Evolutionary conservation across 1,140 invertebrate genomes (phyloP).

Genomic region (Bombus waltoni): DNA sequence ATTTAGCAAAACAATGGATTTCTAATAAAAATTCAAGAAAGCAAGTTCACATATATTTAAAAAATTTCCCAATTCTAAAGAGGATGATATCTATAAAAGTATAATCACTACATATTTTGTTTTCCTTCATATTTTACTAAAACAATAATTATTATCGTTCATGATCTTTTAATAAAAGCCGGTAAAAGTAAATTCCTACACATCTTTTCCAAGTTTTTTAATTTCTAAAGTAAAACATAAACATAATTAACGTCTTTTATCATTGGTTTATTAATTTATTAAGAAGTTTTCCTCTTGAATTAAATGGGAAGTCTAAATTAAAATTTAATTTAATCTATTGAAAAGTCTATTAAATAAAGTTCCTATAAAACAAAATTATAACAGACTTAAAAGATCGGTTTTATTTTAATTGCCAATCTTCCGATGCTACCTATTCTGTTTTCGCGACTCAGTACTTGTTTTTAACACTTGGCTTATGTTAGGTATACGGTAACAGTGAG

Average conservation of each 20-base stretch:
- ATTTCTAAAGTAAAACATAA: neutral
- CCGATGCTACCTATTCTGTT: neutral
- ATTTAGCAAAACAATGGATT: neutral
- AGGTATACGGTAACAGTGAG: slow-evolving; percentile 89
- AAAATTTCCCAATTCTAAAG: too few relatives aligned
- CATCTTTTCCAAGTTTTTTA: too few relatives aligned
- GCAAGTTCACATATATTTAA: neutral
- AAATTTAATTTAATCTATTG: too few relatives aligned
- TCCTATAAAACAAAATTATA: neutral
- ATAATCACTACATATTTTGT: too few relatives aligned
- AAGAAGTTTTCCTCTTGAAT: neutral
- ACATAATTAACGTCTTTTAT: neutral
- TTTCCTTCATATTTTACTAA: too few relatives aligned
- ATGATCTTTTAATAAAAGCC: too few relatives aligned
- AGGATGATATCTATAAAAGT: too few relatives aligned
- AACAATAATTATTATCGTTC: too few relatives aligned
- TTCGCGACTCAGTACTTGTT: neutral
- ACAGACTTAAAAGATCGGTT: neutral
- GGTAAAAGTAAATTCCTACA: too few relatives aligned
- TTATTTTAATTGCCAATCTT: neutral
- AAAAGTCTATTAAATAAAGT: neutral
- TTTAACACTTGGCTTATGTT: slow-evolving; percentile 14
- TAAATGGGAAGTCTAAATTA: neutral
- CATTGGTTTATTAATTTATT: neutral
- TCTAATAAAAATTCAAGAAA: neutral